Conservation (phyloP, 1,140 invertebrate species). For the Calliopsis andreniformis region DNA sequence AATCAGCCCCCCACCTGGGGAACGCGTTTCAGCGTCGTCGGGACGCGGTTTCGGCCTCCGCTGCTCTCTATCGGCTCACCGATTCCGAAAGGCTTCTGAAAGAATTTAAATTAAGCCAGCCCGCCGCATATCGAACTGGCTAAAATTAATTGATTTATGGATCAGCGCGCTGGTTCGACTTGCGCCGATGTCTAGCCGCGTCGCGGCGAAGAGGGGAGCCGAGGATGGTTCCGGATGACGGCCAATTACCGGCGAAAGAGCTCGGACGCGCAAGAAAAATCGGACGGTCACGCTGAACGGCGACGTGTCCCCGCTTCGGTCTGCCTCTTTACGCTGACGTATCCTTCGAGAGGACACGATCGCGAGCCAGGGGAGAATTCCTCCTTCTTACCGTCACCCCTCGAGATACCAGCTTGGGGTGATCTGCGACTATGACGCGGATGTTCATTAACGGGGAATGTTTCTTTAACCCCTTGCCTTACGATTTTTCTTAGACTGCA, state of each 20-base stretch:
- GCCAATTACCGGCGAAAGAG: constrained; percentile 36
- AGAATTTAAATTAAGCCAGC: constrained; percentile 79
- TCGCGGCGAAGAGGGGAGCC: neutral
- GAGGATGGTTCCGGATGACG: constrained; percentile 41
- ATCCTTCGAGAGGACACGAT: neutral
- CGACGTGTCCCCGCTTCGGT: neutral
- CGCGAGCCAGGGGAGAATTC: constrained; percentile 23
- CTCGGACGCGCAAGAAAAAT: constrained; percentile 46
- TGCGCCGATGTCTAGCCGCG: constrained; percentile 2
- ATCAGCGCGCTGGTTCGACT: constrained; percentile 13
- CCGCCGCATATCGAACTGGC: constrained; percentile 76
- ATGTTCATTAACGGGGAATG: too few species aligned
- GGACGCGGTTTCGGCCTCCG: constrained; percentile 44
- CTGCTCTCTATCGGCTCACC: constrained; percentile 34
- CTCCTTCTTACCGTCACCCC: constrained; percentile 9
- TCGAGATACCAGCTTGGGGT: neutral
- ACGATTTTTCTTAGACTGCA: too few species aligned
- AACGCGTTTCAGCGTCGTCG: neutral
- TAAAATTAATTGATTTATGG: constrained; percentile 81
- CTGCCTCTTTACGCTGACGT: neutral
- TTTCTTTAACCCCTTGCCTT: too few species aligned
- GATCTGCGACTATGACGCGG: neutral
- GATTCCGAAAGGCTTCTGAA: constrained; percentile 73
- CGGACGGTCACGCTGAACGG: constrained; percentile 2
- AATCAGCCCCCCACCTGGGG: constrained; percentile 52